Evolutionary conservation across 2,888 invertebrate genomes (phyloP).

Genomic region (Euproctis similis): DNA sequence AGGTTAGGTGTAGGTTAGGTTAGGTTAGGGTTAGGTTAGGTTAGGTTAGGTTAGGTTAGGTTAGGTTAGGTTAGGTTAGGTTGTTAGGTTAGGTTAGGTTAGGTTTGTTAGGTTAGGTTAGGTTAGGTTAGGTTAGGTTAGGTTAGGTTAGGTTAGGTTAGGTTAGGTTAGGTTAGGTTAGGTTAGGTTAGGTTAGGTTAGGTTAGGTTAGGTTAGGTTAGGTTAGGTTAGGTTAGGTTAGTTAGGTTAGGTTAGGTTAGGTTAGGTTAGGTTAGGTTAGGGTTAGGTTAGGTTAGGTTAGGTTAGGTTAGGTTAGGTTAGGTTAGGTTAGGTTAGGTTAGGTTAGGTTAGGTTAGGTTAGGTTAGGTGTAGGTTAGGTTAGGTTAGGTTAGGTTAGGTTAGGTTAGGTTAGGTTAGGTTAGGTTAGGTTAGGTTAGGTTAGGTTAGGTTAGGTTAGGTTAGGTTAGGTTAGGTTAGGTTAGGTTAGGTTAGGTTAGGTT

Average conservation of each 20-base stretch:
- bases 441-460: slow-evolving; percentile 3
- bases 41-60: slow-evolving; percentile 6
- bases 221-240: slow-evolving; percentile 4
- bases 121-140: slow-evolving; percentile 7
- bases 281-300: slow-evolving; percentile 4
- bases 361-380: too few species aligned
- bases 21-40: too few species aligned
- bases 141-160: slow-evolving; percentile 6
- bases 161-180: slow-evolving; percentile 7
- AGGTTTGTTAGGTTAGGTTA: slow-evolving; percentile 2
- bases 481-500: slow-evolving; percentile 3
- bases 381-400: slow-evolving; percentile 1
- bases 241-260: slow-evolving; percentile 4
- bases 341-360: slow-evolving; percentile 4
- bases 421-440: slow-evolving; percentile 3
- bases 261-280: slow-evolving; percentile 4
- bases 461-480: slow-evolving; percentile 3
- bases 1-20: too few species aligned
- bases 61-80: too few species aligned
- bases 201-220: slow-evolving; percentile 4
- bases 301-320: slow-evolving; percentile 4
- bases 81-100: slow-evolving; percentile 6
- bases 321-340: slow-evolving; percentile 4
- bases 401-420: slow-evolving; percentile 3
- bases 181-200: slow-evolving; percentile 7